These are phyloP conservation scores for Monarcha castaneiventris DNA, from an alignment of 2,113 vertebrate species.

Conservation along the genomic window DNA sequence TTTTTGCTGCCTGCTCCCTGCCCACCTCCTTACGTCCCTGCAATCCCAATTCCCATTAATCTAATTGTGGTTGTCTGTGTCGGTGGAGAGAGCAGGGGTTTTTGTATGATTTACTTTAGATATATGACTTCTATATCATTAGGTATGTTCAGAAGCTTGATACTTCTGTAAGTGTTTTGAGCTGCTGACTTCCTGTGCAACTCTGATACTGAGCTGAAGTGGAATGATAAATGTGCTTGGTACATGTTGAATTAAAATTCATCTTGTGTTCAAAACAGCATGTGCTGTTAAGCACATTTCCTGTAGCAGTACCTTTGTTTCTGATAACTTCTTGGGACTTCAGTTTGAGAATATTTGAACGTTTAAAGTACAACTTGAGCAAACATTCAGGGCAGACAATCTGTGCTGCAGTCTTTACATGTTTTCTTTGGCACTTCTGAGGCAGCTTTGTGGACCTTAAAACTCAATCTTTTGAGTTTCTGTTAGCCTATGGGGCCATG, in stretches of 20 bases:
- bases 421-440: not conserved
- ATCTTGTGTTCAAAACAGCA: not conserved
- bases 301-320: not conserved
- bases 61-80: not conserved
- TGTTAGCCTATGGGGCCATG: not conserved
- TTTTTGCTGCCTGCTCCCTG: not conserved
- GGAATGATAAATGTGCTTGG: not conserved
- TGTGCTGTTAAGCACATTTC: not conserved
- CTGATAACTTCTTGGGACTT: not conserved
- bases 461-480: not conserved
- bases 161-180: not conserved
- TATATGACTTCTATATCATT: not conserved
- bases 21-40: not conserved
- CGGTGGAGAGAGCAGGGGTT: not conserved
- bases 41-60: accelerated
- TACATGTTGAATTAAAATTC: not conserved
- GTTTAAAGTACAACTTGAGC: not conserved
- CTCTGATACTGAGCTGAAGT: not conserved
- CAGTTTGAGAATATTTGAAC: not conserved
- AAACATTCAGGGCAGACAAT: not conserved
- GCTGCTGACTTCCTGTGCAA: not conserved
- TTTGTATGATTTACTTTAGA: not conserved
- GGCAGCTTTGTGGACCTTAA: not conserved
- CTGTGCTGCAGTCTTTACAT: not conserved
- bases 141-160: not conserved